Evolutionary conservation across 2,888 invertebrate genomes (phyloP).

Genomic region (Orthonychiurus folsomi): DNA sequence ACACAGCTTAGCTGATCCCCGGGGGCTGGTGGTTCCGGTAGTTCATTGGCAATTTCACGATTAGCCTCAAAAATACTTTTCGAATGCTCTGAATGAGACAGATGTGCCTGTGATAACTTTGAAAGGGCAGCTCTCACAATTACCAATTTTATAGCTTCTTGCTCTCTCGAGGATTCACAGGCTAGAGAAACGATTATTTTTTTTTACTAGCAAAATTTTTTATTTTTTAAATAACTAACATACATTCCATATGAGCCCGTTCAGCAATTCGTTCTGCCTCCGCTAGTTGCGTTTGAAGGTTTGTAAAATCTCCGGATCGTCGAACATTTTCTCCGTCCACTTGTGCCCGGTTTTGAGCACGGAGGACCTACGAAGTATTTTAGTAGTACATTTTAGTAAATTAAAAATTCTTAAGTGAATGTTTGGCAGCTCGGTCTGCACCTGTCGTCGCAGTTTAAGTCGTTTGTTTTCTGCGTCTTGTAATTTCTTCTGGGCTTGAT

Average conservation of each 20-base stretch:
- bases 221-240: slow-evolving; percentile 2
- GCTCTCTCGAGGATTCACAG: slow-evolving; percentile 47
- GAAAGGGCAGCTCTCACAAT: slow-evolving; percentile 48
- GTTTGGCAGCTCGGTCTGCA: slow-evolving; percentile 5
- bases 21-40: slow-evolving; percentile 45
- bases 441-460: slow-evolving; percentile 35
- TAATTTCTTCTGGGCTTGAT: slow-evolving; percentile 28
- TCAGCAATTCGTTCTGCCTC: slow-evolving; percentile 48
- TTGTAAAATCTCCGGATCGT: slow-evolving; percentile 43
- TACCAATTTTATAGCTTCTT: slow-evolving; percentile 50
- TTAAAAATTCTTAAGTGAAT: background rate
- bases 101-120: slow-evolving; percentile 48
- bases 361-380: slow-evolving; percentile 23
- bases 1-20: slow-evolving; percentile 35
- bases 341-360: slow-evolving; percentile 35
- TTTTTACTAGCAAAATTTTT: slow-evolving; percentile 9
- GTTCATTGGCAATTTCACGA: slow-evolving; percentile 45
- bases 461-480: slow-evolving; percentile 38
- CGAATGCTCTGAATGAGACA: slow-evolving; percentile 48
- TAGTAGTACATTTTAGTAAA: background rate
- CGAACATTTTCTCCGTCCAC: slow-evolving; percentile 23
- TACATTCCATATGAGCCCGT: slow-evolving; percentile 48
- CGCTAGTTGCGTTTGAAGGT: slow-evolving; percentile 45
- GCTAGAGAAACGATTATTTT: slow-evolving; percentile 42
- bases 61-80: slow-evolving; percentile 48